Conservation (phyloP, 1,140 invertebrate species). For the Eriocheir sinensis region DNA sequence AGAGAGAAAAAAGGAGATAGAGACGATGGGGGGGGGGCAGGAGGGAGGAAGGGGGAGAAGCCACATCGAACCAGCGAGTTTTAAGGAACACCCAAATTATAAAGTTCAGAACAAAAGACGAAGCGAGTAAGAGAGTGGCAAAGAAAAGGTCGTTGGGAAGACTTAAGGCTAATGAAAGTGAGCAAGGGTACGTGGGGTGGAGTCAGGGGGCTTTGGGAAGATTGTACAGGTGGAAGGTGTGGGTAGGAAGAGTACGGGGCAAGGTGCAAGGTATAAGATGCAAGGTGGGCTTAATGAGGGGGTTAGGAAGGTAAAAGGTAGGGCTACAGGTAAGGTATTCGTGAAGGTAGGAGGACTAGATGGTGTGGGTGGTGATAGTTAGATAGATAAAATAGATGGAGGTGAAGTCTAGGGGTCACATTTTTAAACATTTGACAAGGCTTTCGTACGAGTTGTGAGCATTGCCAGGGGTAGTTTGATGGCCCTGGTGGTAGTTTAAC, state of each 20-base stretch:
- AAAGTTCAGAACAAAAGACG: neutral
- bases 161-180: neutral
- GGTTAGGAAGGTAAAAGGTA: neutral
- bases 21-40: neutral
- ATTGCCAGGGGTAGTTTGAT: no score
- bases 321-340: neutral
- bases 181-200: neutral
- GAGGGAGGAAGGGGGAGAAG: neutral
- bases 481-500: no score
- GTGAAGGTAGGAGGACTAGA: no score
- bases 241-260: no score
- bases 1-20: slow-evolving; percentile 12
- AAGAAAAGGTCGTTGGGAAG: neutral
- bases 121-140: neutral
- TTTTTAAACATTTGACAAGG: no score
- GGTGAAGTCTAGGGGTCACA: no score
- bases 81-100: neutral
- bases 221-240: no score
- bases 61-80: neutral
- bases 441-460: no score
- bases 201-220: neutral
- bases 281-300: no score
- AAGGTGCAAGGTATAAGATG: no score
- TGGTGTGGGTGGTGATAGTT: no score
- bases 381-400: no score